A percentile compares a stretch with the other conserved stretches of the same genome.
Conservation (phyloP, 1,140 invertebrate genomes). For the Drosophila ananassae region DNA sequence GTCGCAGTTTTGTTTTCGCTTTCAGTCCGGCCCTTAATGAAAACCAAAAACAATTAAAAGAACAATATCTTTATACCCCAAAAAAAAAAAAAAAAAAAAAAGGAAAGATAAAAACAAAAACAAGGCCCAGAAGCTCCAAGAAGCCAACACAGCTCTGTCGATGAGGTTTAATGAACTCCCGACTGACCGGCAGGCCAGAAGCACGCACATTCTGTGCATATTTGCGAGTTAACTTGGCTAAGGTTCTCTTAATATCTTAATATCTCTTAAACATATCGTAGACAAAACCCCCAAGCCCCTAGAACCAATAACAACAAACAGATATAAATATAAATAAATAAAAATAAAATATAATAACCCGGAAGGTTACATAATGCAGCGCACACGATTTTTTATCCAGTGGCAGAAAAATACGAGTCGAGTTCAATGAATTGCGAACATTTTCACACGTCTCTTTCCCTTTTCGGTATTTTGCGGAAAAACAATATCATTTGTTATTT, state of each 20-base stretch:
- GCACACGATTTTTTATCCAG: constrained; percentile 28
- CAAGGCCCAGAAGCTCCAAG: constrained; percentile 1
- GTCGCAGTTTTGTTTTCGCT: constrained; percentile 70
- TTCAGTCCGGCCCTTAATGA: constrained; percentile 59
- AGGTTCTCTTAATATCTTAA: neutral
- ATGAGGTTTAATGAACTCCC: constrained; percentile 57
- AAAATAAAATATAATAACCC: neutral
- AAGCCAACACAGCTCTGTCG: constrained; percentile 19
- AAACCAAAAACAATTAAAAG: constrained; percentile 7
- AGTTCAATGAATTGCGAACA: constrained; percentile 69
- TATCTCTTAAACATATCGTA: constrained; percentile 2
- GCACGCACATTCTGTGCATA: constrained; percentile 68
- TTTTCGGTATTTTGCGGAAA: neutral
- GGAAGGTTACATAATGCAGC: constrained; percentile 55
- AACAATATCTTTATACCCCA: neutral
- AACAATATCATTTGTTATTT: neutral
- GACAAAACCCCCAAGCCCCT: constrained; percentile 24
- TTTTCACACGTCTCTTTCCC: constrained; percentile 64
- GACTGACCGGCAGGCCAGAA: neutral
- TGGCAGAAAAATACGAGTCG: constrained; percentile 15
- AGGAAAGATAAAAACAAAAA: constrained; percentile 2
- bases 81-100: constrained; percentile 15
- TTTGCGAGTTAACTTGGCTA: constrained; percentile 29
- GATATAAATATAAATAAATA: neutral
- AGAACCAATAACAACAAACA: neutral